Evolutionary conservation across 2,113 vertebrate genomes (phyloP), one percentile per base, ranked within the genome.

Genomic region (Sebastes fasciatus): DNA sequence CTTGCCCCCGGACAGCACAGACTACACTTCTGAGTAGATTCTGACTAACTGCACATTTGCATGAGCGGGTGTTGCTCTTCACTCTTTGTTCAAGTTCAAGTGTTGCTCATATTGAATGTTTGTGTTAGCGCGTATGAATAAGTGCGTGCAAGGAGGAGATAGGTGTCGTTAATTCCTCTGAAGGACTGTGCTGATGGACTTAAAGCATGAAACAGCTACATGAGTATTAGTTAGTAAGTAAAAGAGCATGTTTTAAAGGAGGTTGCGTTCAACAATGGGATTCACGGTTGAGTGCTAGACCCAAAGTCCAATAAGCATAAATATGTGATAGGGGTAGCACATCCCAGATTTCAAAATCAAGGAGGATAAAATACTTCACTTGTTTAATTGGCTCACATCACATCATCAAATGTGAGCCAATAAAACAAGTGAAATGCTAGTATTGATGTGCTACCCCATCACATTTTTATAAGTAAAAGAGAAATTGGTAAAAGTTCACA

Each of bases 1-100:
- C 94, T 94, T 95, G 94, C 95, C 95, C 21, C 77, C 74, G 71
- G 88, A 64, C 80, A 81, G 61, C 84, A 86, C 65, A 70, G 74
- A 85, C 84, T 77, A 67, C 63, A 91, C 81, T 84, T 94, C 89
- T 89, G 64, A 83, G 71, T 48, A 79, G 67, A 72, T 78, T 86
- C 86, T 93, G 83, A 94, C 81, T 87, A 89, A 92, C 63, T 34
- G 84, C 82, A 43, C 74, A 76, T 64, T 83, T 88, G 63, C 78
- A 89, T 85, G 5, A 42, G 8, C 6, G 17, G 16, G 10, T 67
- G 60, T 73, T 84, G 45, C 62, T 73, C 60, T 77, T 54, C 7
- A 45, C 54, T 63, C 54, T 82, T 80, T 81, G 60, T 67, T 49
- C 69, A 87, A 69, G 46, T 77, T 88, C 48, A 90, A 80, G 74